phyloP scores from a whole-genome alignment of 2,113 vertebrate genomes.

The Tragulus kanchil region DNA sequence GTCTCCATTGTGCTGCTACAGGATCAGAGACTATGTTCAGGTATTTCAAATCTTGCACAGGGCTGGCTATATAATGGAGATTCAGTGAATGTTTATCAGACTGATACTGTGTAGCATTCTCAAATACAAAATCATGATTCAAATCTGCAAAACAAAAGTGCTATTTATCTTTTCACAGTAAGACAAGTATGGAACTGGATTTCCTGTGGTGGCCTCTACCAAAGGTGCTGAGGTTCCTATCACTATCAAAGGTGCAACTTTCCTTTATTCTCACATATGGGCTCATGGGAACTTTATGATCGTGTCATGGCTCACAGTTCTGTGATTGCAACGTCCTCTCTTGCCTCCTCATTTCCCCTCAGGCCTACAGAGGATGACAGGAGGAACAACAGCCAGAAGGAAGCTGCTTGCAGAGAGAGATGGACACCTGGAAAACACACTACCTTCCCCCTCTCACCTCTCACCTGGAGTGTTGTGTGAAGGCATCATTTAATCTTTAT shows the following conservation, averaged over 20 bases:
- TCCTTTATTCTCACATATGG: neutral
- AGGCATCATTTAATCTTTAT: slow-evolving; percentile 50
- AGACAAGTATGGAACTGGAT: neutral
- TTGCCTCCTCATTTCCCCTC: neutral
- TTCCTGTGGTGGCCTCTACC: neutral
- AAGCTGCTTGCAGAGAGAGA: neutral
- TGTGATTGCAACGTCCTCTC: neutral
- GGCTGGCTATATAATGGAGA: neutral
- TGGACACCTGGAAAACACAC: neutral
- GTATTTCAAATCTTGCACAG: neutral
- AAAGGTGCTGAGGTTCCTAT: neutral
- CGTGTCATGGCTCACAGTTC: neutral
- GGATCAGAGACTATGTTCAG: neutral
- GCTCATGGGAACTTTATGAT: neutral
- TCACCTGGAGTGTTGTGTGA: slow-evolving; percentile 43
- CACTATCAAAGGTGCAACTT: neutral
- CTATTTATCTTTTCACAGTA: neutral
- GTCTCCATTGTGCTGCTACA: neutral
- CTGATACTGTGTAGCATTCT: neutral
- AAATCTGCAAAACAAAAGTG: neutral
- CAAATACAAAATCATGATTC: neutral
- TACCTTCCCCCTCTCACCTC: neutral
- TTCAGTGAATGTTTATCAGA: neutral
- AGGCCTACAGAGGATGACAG: neutral
- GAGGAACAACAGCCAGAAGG: neutral